phyloP scores from a whole-genome alignment of 2,113 vertebrate genomes.

The Eulemur rufifrons region DNA sequence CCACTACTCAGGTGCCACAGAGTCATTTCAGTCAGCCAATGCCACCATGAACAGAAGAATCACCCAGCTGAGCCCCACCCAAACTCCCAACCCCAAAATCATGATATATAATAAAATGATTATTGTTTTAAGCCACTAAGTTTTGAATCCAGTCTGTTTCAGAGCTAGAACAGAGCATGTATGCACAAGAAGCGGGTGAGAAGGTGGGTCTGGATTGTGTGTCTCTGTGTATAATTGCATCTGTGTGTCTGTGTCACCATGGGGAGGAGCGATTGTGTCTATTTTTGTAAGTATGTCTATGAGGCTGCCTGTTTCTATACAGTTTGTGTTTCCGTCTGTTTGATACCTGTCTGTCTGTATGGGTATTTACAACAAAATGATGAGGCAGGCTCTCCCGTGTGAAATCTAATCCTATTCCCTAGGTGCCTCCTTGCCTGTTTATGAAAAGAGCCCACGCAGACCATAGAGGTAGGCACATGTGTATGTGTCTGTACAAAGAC shows the following conservation, averaged over 20 bases:
- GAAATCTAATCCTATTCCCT: background rate
- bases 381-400: background rate
- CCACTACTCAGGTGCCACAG: background rate
- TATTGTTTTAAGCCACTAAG: background rate
- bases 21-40: background rate
- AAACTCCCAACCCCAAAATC: background rate
- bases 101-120: accelerated
- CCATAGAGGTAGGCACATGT: accelerated
- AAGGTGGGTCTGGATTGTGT: background rate
- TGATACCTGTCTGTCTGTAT: background rate
- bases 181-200: accelerated
- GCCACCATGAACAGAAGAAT: accelerated
- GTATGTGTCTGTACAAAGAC: accelerated
- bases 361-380: background rate
- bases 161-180: background rate
- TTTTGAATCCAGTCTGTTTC: background rate
- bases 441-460: background rate
- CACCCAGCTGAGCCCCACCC: background rate
- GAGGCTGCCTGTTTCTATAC: background rate
- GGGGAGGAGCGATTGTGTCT: background rate
- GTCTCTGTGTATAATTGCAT: background rate
- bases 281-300: background rate
- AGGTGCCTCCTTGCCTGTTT: background rate
- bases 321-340: background rate
- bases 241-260: accelerated